A percentile compares a stretch with the other conserved stretches of the same genome.
phyloP scores from a whole-genome alignment of 2,888 invertebrate species.

The Caenorhabditis sp. region DNA sequence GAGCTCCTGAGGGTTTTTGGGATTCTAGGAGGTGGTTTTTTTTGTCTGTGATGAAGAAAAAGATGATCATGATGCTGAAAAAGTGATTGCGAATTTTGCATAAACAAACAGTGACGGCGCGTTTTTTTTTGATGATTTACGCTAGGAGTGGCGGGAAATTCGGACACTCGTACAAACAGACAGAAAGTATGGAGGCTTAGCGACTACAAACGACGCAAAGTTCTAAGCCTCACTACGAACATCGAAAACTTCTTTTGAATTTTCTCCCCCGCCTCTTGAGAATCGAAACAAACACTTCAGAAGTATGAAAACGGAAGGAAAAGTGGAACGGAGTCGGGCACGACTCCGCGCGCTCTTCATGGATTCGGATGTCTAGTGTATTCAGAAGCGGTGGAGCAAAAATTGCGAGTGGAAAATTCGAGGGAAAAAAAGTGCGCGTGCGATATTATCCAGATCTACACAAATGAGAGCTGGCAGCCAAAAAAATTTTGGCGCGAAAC shows the following conservation, averaged over 20 bases:
- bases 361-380: background rate
- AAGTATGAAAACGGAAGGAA: background rate
- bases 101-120: background rate
- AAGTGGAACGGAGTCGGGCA: conserved; percentile 20
- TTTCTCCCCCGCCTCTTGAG: background rate
- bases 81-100: too few species aligned
- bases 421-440: background rate
- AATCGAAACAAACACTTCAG: conserved; percentile 30
- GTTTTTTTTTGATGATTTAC: conserved; percentile 37
- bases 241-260: background rate
- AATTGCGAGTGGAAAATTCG: background rate
- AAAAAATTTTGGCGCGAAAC: too few species aligned
- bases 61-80: too few species aligned
- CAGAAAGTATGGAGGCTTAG: background rate
- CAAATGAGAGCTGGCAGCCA: too few species aligned
- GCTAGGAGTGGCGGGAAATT: conserved; percentile 10
- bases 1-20: too few species aligned
- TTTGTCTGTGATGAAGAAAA: too few species aligned
- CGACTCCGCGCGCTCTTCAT: conserved; percentile 3
- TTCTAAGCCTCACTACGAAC: conserved; percentile 8
- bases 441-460: too few species aligned
- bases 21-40: too few species aligned
- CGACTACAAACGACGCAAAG: conserved; percentile 14
- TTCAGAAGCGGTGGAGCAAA: background rate
- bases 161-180: conserved; percentile 6